A percentile compares a stretch with the other conserved stretches of the same genome.
Conservation (phyloP, 1,140 invertebrate genomes). For the Dreissena rostriformis region DNA sequence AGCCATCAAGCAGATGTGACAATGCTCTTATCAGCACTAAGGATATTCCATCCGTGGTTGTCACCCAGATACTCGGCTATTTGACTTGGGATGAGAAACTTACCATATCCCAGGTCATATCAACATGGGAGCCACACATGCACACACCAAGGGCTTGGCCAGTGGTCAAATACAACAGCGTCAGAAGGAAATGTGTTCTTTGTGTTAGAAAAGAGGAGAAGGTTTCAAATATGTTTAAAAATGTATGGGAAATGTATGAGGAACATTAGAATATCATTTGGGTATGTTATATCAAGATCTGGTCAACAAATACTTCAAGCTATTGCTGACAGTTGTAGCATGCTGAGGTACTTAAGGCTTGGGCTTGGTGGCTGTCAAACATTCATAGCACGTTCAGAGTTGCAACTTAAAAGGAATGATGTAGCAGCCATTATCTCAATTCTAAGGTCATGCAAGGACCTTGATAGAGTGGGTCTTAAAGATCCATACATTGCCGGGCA, state of each 20-base stretch:
- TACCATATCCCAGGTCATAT: slow-evolving; percentile 41
- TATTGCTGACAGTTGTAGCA: slow-evolving; percentile 58
- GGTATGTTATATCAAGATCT: slow-evolving; percentile 52
- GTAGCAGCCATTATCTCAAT: slow-evolving; percentile 55
- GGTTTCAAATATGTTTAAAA: slow-evolving; percentile 61
- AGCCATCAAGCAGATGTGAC: too few relatives aligned
- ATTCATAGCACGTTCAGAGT: slow-evolving; percentile 17
- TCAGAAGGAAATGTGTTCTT: slow-evolving; percentile 64
- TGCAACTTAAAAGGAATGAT: slow-evolving; percentile 45
- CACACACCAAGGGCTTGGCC: slow-evolving; percentile 56
- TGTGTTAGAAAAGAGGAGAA: slow-evolving; percentile 56
- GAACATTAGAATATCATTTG: slow-evolving; percentile 58
- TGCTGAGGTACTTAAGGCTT: slow-evolving; percentile 52
- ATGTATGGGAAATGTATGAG: slow-evolving; percentile 63
- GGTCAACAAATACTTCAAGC: slow-evolving; percentile 62
- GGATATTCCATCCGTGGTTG: slow-evolving; percentile 60
- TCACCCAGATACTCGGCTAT: slow-evolving; percentile 57
- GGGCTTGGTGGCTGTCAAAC: slow-evolving; percentile 43
- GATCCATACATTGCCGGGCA: slow-evolving; percentile 59
- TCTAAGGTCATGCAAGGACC: slow-evolving; percentile 39
- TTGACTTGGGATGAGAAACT: slow-evolving; percentile 66
- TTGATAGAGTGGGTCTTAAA: slow-evolving; percentile 44
- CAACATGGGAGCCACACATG: slow-evolving; percentile 50
- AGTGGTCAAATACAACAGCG: slow-evolving; percentile 56
- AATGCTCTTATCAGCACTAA: background rate